phyloP scores from a whole-genome alignment of 2,797 vertebrate species.

The Lepilemur ruficaudatus region DNA sequence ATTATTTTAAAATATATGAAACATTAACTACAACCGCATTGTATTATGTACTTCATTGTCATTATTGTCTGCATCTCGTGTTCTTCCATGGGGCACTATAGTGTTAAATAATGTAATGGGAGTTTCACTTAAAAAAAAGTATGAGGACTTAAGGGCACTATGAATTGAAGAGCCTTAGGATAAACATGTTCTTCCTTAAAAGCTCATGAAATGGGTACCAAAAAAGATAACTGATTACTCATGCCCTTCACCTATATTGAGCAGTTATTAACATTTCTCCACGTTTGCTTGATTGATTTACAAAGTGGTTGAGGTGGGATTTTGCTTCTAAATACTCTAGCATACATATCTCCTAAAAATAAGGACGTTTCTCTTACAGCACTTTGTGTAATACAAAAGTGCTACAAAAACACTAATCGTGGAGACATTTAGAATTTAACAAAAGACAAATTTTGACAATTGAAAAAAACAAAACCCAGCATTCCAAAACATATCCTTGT shows the following conservation, averaged over 20 bases:
- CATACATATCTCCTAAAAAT: neutral
- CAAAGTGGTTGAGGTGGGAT: neutral
- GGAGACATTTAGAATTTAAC: conserved; percentile 3
- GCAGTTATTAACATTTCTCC: neutral
- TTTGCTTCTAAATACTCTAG: neutral
- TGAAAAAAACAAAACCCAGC: neutral
- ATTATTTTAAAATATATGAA: neutral
- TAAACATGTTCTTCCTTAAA: conserved; percentile 19
- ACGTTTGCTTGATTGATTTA: neutral
- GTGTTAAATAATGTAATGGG: neutral
- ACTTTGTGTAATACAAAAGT: neutral
- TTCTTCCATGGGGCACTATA: neutral
- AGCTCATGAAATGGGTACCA: neutral
- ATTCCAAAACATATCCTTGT: conserved; percentile 34
- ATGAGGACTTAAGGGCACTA: neutral
- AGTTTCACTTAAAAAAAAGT: neutral
- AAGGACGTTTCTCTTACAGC: neutral
- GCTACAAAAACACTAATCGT: neutral
- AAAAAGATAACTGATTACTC: neutral
- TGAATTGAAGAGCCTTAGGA: neutral
- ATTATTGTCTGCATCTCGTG: neutral
- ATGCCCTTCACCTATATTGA: neutral
- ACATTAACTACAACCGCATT: neutral
- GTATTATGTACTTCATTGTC: neutral
- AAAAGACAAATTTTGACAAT: neutral